Base-by-base conservation (phyloP, 1,140 invertebrate genomes). In the Drosophila rufa region DNA sequence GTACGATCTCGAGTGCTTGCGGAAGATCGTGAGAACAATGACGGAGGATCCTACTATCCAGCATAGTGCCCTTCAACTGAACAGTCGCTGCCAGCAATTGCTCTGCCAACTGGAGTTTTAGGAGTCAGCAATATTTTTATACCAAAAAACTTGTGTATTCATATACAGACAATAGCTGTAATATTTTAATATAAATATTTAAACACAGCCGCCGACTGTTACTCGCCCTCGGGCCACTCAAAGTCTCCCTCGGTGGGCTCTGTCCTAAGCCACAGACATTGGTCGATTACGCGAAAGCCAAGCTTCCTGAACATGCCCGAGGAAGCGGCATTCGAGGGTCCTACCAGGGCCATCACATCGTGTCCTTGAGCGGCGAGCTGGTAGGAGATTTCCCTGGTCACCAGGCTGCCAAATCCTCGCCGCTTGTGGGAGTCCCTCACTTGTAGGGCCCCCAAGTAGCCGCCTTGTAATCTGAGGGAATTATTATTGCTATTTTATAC, bases 371-470 rank as follows among this genome's bases (percentile, higher is more conserved):
- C 68, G 3, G 91, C 93, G 6, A 93, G 79, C 4, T 84, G 71
- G 42, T 82, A 77, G 0, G 89, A 60, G 3, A 93, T 82, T n/a
- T 81, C 80, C 58, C 75, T 75, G 6, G 89, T 79, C 12, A 93
- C 85, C 12, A 93, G 36, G 22, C 64, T 82, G 30, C 91, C 93
- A 38, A 93, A 92, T n/a, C 93, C 93, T 2, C 80, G 91, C 38
- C 92, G 73, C 30, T 91, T 80, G 25, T 93, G 69, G 2, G 81
- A 62, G 6, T 77, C 64, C 5, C 75, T 75, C 2, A 93, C 92
- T 68, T 94, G 93, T 14, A 93, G 57, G 0, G 93, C 79, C 1
- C 92, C 93, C 43, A 93, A 38, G n/a, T 77, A 83, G 9, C 93
- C 93, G 60, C 92, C 91, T 55, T 92, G 91, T 2, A 77, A 17